These are phyloP conservation scores for Schizotus pectinicornis DNA, from an alignment of 2,888 invertebrate genomes.

Conservation along the genomic window DNA sequence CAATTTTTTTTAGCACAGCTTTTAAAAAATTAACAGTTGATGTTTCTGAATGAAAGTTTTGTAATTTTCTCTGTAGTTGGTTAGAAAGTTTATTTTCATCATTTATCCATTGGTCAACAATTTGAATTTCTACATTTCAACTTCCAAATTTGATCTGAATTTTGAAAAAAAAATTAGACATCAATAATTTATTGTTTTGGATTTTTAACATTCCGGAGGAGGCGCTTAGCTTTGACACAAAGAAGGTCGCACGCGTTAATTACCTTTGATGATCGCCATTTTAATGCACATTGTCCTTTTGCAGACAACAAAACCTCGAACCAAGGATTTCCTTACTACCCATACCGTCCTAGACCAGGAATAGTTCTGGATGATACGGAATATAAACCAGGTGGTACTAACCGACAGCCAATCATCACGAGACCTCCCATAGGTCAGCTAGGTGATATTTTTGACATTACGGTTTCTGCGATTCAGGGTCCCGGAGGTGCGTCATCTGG, in stretches of 20 bases:
- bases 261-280: neutral
- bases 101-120: no score
- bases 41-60: no score
- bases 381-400: conserved; percentile 71
- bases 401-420: conserved; percentile 56
- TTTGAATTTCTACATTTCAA: no score
- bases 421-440: conserved; percentile 62
- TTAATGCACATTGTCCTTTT: neutral
- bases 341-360: conserved; percentile 81
- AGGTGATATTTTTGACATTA: conserved; percentile 87
- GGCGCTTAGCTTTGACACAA: conserved; percentile 22
- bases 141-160: no score
- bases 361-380: conserved; percentile 86
- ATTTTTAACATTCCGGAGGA: no score
- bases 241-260: conserved; percentile 39
- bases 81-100: no score
- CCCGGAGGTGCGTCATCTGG: conserved; percentile 66
- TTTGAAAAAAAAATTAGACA: no score
- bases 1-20: no score
- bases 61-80: no score
- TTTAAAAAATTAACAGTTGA: no score
- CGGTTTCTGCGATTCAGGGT: conserved; percentile 86
- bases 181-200: no score
- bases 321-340: conserved; percentile 60
- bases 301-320: conserved; percentile 26